These are phyloP conservation scores for Numenius arquata DNA, from an alignment of 2,113 vertebrate species.

Conservation along the genomic window DNA sequence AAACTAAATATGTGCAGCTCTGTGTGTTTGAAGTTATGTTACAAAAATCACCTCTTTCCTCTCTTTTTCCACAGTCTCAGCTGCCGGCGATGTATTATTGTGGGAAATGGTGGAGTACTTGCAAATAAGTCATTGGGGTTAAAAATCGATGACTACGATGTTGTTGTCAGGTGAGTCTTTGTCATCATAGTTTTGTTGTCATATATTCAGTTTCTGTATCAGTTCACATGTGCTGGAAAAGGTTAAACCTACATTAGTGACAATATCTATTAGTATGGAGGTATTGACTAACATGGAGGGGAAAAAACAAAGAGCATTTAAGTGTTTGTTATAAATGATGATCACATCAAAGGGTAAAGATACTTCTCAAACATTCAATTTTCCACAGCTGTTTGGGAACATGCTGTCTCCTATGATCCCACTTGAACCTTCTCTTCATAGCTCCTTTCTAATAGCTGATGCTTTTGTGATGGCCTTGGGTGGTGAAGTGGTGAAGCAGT, in stretches of 20 bases:
- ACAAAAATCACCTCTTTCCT: not conserved
- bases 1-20: not conserved
- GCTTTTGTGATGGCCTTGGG: not conserved
- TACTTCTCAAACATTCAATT: not conserved
- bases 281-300: not conserved
- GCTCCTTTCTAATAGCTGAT: not conserved
- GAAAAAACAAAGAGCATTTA: not conserved
- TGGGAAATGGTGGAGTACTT: constrained; percentile 95
- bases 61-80: constrained; percentile 76
- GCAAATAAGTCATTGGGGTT: constrained; percentile 95
- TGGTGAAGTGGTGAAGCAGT: not conserved
- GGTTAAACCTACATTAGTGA: not conserved
- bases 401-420: not conserved
- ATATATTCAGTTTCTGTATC: not conserved
- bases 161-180: constrained; percentile 90
- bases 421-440: not conserved
- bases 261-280: not conserved
- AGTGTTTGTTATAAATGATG: not conserved
- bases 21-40: not conserved
- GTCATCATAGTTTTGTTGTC: not conserved
- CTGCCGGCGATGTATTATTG: constrained; percentile 93
- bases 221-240: not conserved
- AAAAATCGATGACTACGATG: constrained; percentile 92
- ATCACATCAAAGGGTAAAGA: not conserved
- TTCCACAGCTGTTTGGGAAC: not conserved